Evolutionary conservation across 2,888 invertebrate genomes (phyloP).

Genomic region (Diachrysia chrysitis): DNA sequence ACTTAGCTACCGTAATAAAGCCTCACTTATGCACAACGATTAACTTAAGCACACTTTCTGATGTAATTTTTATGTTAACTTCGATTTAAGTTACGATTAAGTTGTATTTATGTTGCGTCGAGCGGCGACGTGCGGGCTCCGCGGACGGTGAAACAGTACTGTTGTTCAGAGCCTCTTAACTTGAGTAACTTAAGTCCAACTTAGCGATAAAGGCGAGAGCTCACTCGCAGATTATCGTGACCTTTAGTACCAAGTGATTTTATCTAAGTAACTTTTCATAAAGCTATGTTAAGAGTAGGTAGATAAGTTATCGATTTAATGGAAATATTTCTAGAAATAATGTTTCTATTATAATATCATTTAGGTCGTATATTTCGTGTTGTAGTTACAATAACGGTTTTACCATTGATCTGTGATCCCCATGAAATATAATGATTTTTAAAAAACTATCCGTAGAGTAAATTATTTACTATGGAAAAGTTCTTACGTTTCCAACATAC

Average conservation of each 20-base stretch:
- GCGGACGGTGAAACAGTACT: slow-evolving; percentile 67
- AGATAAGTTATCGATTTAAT: slow-evolving; percentile 21
- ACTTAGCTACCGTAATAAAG: slow-evolving; percentile 33
- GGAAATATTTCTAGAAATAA: slow-evolving; percentile 3
- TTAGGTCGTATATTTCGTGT: neutral
- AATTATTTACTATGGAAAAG: too few relatives aligned
- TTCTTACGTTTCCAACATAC: too few relatives aligned
- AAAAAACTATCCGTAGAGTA: too few relatives aligned
- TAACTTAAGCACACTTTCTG: slow-evolving; percentile 29
- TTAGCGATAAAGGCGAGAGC: slow-evolving; percentile 55
- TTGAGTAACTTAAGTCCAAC: slow-evolving; percentile 54
- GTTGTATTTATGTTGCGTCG: slow-evolving; percentile 57
- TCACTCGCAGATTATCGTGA: slow-evolving; percentile 57
- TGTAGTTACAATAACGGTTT: neutral
- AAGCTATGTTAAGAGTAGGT: slow-evolving; percentile 26
- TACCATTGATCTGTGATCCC: neutral
- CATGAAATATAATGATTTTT: too few relatives aligned
- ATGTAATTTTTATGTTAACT: slow-evolving; percentile 48
- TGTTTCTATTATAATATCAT: neutral
- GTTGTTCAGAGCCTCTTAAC: slow-evolving; percentile 47
- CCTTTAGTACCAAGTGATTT: slow-evolving; percentile 54
- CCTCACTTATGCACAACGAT: slow-evolving; percentile 34
- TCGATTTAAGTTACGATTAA: slow-evolving; percentile 70
- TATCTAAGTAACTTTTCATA: slow-evolving; percentile 49
- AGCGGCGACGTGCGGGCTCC: slow-evolving; percentile 65